Percentiles rank a stretch among this genome's conserved stretches.
Evolutionary conservation across 2,888 invertebrate species (phyloP).

Genomic region (Horisme vitalbata): DNA sequence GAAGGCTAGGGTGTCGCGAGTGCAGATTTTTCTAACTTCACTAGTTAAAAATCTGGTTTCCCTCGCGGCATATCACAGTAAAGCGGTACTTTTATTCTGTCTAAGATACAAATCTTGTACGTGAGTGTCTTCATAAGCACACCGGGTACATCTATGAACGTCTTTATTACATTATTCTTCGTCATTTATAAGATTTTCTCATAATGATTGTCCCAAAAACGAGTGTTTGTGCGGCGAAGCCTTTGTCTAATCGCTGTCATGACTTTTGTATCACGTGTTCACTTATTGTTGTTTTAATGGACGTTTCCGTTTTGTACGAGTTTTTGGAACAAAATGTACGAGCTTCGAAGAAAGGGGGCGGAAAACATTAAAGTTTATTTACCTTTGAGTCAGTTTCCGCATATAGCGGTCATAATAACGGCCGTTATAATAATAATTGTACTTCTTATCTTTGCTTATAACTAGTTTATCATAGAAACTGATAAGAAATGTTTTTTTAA

Average conservation of each 20-base stretch:
- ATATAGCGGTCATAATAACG: too few species aligned
- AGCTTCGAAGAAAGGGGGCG: conserved; percentile 21
- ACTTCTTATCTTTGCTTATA: too few species aligned
- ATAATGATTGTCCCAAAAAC: conserved; percentile 82
- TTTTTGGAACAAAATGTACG: conserved; percentile 31
- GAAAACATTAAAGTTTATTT: conserved; percentile 20
- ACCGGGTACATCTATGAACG: conserved; percentile 79
- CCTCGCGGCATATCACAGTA: conserved; percentile 69
- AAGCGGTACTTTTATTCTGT: conserved; percentile 80
- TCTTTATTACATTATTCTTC: conserved; percentile 80
- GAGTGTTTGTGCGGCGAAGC: conserved; percentile 78
- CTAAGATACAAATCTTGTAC: conserved; percentile 78
- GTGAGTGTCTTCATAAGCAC: conserved; percentile 80
- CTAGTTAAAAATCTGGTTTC: conserved; percentile 63
- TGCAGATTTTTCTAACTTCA: conserved; percentile 42
- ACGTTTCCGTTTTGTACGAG: conserved; percentile 34
- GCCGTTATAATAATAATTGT: too few species aligned
- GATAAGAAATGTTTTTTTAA: too few species aligned
- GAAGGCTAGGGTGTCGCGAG: conserved; percentile 28
- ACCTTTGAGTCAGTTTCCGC: neutral
- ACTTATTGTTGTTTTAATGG: conserved; percentile 47
- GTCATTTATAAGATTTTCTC: conserved; percentile 83
- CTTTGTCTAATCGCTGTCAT: conserved; percentile 79
- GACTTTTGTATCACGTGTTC: conserved; percentile 56
- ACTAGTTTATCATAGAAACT: too few species aligned